A percentile compares a stretch with the other conserved stretches of the same genome.
These are phyloP conservation scores for Psilopogon haemacephalus DNA, from an alignment of 2,113 vertebrate species.

Conservation along the genomic window DNA sequence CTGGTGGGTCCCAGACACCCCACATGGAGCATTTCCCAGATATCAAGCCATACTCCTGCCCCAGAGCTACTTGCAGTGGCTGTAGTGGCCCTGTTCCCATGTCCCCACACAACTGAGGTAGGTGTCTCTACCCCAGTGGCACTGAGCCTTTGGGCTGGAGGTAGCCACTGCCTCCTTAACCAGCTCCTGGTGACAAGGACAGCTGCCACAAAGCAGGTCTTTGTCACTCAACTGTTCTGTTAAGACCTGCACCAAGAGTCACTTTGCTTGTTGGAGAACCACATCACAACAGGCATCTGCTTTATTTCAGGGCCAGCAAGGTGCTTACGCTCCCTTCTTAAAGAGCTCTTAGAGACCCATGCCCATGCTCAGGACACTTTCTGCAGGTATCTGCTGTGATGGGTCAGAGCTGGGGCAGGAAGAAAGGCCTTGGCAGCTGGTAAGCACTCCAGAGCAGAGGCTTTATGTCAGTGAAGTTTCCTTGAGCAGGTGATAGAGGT, in stretches of 20 bases:
- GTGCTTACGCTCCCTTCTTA: accelerated
- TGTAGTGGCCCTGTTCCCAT: accelerated
- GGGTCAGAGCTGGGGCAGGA: not conserved
- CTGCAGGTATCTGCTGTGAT: not conserved
- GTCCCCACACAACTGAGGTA: accelerated
- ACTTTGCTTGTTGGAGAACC: not conserved
- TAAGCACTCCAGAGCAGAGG: accelerated
- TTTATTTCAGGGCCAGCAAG: not conserved
- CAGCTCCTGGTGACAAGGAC: not conserved
- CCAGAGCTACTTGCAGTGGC: accelerated
- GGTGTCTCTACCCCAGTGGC: not conserved
- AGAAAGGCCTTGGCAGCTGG: not conserved
- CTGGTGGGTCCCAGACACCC: accelerated
- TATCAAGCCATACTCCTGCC: not conserved
- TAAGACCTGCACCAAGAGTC: accelerated
- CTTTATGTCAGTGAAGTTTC: not conserved
- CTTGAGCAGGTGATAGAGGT: not conserved
- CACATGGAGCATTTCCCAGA: not conserved
- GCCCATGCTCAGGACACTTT: not conserved
- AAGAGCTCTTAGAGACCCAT: not conserved
- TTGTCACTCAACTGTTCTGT: not conserved
- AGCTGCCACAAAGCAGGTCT: accelerated
- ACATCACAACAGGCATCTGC: accelerated
- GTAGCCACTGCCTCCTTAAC: not conserved
- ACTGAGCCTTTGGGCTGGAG: not conserved